Evolutionary conservation across 30 jellyfish, hydroid and myxozoan genomes (phyloP).

Genomic region (Turritopsis rubra): DNA sequence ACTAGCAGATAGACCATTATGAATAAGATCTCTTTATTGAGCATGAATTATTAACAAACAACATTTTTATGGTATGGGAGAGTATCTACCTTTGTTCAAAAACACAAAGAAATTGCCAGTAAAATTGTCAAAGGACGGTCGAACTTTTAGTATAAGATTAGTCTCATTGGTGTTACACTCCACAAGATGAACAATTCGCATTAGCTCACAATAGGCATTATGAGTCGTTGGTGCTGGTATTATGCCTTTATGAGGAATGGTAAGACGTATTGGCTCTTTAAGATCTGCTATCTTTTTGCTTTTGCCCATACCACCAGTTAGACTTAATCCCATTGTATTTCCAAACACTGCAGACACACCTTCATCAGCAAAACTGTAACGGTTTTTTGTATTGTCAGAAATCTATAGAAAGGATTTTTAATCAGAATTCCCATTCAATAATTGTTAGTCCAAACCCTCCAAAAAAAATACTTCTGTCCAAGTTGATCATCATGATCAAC

Average conservation of each 20-base stretch:
- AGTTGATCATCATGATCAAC: too few species aligned
- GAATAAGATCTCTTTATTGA: too few species aligned
- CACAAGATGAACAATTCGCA: slow-evolving; percentile 22
- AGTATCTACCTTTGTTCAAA: slow-evolving; percentile 35
- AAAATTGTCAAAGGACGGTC: slow-evolving; percentile 19
- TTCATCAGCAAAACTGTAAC: slow-evolving; percentile 16
- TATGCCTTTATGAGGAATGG: slow-evolving; percentile 7
- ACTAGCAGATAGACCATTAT: too few species aligned
- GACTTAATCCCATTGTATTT: slow-evolving; percentile 4
- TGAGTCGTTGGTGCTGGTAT: slow-evolving; percentile 11
- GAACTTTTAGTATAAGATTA: not conserved
- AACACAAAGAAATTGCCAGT: slow-evolving; percentile 27
- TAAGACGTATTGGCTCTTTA: slow-evolving; percentile 23
- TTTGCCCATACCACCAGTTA: slow-evolving; percentile 4
- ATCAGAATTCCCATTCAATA: too few species aligned
- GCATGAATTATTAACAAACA: too few species aligned
- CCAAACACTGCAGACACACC: slow-evolving; percentile 19
- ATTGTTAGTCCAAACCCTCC: too few species aligned
- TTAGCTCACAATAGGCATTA: slow-evolving; percentile 31
- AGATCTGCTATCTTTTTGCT: slow-evolving; percentile 12
- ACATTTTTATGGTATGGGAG: too few species aligned
- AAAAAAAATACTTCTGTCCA: too few species aligned
- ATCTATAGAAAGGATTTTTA: not conserved
- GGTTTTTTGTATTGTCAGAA: slow-evolving; percentile 2
- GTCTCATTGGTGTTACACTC: slow-evolving; percentile 20